Evolutionary conservation across 2,113 vertebrate genomes (phyloP).

Genomic region (Phylloscopus trochilus): DNA sequence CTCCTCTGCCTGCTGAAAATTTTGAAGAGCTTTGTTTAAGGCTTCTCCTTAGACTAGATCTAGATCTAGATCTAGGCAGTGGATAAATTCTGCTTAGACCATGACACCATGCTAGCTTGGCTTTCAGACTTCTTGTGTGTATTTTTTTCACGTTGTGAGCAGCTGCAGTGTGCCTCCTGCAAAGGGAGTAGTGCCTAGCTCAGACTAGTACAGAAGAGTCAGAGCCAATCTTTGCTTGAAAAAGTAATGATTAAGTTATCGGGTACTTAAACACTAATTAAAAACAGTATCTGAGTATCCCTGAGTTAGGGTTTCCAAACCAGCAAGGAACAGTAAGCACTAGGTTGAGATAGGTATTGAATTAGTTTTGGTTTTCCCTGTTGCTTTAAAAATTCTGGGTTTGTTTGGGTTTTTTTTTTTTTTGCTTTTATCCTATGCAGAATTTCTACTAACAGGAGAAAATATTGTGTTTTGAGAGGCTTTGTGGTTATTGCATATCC

Average conservation of each 20-base stretch:
- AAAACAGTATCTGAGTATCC: neutral
- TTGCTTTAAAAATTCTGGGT: neutral
- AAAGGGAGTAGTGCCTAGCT: neutral
- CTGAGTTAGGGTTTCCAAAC: neutral
- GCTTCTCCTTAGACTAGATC: neutral
- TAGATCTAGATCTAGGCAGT: neutral
- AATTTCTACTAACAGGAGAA: neutral
- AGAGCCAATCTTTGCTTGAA: neutral
- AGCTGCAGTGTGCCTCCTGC: neutral
- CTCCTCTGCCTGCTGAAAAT: neutral
- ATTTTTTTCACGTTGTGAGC: neutral
- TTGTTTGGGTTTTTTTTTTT: too few relatives aligned
- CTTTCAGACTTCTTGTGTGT: neutral
- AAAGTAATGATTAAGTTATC: neutral
- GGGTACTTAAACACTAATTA: neutral
- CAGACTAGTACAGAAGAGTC: neutral
- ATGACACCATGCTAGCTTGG: neutral
- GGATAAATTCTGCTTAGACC: neutral
- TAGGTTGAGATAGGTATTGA: neutral
- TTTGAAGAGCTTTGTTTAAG: neutral
- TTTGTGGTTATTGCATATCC: neutral
- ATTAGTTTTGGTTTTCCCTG: fast-evolving
- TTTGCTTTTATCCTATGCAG: neutral
- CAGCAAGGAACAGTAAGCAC: neutral
- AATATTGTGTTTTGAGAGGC: neutral